Evolutionary conservation across 2,113 vertebrate species (phyloP), one percentile per base, ranked within the genome.

Genomic region (Leucopsar rothschildi): DNA sequence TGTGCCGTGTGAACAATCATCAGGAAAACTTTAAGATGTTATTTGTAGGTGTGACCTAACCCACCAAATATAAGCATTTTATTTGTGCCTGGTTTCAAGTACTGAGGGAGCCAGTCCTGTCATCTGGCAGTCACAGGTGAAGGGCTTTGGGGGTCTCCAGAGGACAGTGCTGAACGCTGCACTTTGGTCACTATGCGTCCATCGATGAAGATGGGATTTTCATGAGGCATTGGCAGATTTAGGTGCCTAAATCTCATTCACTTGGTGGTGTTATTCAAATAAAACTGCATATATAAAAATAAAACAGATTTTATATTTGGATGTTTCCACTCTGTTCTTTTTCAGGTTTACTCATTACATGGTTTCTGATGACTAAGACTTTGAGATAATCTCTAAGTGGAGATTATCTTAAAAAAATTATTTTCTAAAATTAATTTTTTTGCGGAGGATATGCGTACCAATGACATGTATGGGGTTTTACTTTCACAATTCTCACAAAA

Each of bases 171-270:
- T 73, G 31, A 44, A 55, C 20, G 28, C n/a, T 78, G 83, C 37
- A 28, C 16, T 56, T 77, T 0, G 0, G 19, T 33, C 23, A 21
- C 23, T 44, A 23, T 0, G 0, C 9, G 12, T 35, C 14, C 4
- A 16, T 29, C 0, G 1, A 12, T 37, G 25, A 69, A 78, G 33
- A 47, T 6, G 7, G 14, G 25, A 55, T 78, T 92, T 81, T 89
- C 29, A 42, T 31, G 27, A 82, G 6, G 4, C 6, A 6, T 24
- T 59, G n/a, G 21, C 12, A 73, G 8, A 6, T 65, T 80, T 77
- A 65, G 6, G 35, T 63, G 11, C 39, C 35, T 59, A 78, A 91
- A 75, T 55, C 16, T 24, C 16, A 37, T 75, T 64, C 39, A 63
- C 6, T 70, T 45, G 11, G 12, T 53, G 24, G 15, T 77, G 20